Evolutionary conservation across 1,140 invertebrate genomes (phyloP).

Genomic region (Laupala kohalensis): DNA sequence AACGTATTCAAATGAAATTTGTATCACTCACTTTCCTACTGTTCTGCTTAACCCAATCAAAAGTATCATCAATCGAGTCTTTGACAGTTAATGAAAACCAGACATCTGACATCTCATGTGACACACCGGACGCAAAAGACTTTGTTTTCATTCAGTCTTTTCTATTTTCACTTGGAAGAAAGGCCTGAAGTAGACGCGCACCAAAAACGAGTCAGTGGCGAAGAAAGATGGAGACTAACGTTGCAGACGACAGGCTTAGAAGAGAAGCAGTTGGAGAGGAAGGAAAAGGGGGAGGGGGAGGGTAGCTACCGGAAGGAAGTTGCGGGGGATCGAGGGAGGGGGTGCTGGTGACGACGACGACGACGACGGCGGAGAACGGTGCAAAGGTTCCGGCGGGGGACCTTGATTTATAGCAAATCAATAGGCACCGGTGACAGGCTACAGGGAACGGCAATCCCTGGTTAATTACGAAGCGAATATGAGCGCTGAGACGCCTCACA

Average conservation of each 20-base stretch:
- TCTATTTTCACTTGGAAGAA: too few relatives aligned
- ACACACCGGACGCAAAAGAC: too few relatives aligned
- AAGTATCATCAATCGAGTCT: too few relatives aligned
- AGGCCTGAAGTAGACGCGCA: too few relatives aligned
- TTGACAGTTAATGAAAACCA: too few relatives aligned
- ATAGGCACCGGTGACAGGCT: constrained; percentile 8
- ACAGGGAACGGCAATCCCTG: constrained; percentile 11
- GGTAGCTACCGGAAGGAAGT: too few relatives aligned
- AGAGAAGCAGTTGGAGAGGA: background rate
- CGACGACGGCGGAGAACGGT: background rate
- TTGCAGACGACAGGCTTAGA: background rate
- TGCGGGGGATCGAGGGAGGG: background rate
- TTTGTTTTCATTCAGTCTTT: too few relatives aligned
- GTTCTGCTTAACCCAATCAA: too few relatives aligned
- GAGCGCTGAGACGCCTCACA: too few relatives aligned
- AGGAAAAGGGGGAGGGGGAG: background rate
- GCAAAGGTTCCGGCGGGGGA: background rate
- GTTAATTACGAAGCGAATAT: constrained; percentile 11
- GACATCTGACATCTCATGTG: too few relatives aligned
- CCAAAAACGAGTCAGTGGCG: background rate
- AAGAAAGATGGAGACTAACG: background rate
- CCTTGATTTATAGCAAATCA: constrained; percentile 14
- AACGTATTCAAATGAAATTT: too few relatives aligned
- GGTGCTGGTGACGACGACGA: background rate
- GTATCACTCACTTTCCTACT: too few relatives aligned